Conservation (phyloP, 1,140 invertebrate species). For the Magallana gigas region DNA sequence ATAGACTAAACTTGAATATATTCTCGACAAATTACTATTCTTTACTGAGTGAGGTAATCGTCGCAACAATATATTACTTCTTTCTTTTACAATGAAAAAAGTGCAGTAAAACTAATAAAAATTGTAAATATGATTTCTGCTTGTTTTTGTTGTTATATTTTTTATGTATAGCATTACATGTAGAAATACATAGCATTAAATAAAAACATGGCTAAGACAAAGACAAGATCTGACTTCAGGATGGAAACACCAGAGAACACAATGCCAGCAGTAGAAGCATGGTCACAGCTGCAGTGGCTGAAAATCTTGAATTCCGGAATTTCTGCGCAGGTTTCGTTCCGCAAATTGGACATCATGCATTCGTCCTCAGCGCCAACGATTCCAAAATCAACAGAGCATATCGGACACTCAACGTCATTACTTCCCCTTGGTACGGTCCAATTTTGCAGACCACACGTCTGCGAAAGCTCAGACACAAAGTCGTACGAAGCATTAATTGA, state of each 20-base stretch:
- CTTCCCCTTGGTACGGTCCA: conserved; percentile 44
- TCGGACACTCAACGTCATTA: conserved; percentile 33
- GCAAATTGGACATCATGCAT: conserved; percentile 34
- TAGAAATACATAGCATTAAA: neutral
- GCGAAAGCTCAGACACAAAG: conserved; percentile 25
- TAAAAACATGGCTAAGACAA: neutral
- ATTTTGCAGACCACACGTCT: conserved; percentile 46
- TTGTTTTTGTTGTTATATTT: too few relatives aligned
- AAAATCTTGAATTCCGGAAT: conserved; percentile 39
- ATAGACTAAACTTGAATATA: too few relatives aligned
- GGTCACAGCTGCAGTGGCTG: conserved; percentile 34
- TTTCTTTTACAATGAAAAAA: too few relatives aligned
- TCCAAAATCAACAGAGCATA: neutral
- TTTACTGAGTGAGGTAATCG: too few relatives aligned
- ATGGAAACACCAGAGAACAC: neutral
- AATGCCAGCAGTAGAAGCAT: neutral
- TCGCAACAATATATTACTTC: too few relatives aligned
- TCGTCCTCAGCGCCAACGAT: neutral
- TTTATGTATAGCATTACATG: neutral
- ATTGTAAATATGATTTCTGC: too few relatives aligned
- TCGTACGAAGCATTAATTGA: conserved; percentile 27
- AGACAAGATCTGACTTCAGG: neutral
- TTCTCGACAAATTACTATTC: too few relatives aligned
- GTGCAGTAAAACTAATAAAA: too few relatives aligned
- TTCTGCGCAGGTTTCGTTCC: conserved; percentile 3